Evolutionary conservation across 2,888 invertebrate species (phyloP).

Genomic region (Parnassius smintheus): DNA sequence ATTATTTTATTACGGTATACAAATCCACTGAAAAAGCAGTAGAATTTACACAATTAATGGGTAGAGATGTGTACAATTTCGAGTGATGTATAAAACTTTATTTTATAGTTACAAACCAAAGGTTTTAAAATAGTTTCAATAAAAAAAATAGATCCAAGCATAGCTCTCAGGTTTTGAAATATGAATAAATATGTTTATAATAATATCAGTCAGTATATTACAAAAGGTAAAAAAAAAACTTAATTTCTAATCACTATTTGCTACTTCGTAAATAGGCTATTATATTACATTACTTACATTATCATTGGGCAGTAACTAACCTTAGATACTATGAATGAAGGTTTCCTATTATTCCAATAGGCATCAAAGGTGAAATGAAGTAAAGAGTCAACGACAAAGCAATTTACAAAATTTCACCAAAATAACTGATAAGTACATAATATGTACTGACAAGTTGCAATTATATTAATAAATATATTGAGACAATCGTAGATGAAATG

Average conservation of each 20-base stretch:
- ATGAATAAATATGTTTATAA: constrained; percentile 32
- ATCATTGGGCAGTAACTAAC: constrained; percentile 45
- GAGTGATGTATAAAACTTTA: not conserved
- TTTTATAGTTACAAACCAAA: constrained; percentile 10
- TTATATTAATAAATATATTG: constrained; percentile 27
- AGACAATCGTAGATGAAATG: constrained; percentile 5
- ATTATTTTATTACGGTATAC: constrained; percentile 27
- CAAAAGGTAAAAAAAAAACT: constrained; percentile 44
- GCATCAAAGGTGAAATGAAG: constrained; percentile 64
- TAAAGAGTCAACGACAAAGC: constrained; percentile 57
- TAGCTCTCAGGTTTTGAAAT: constrained; percentile 1
- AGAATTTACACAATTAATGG: constrained; percentile 18
- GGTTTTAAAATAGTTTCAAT: constrained; percentile 1
- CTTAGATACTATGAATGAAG: constrained; percentile 36
- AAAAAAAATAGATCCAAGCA: not conserved
- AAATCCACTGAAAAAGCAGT: constrained; percentile 27
- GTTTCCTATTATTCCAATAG: constrained; percentile 31
- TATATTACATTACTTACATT: constrained; percentile 42
- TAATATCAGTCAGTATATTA: constrained; percentile 59
- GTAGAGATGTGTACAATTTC: too few relatives aligned
- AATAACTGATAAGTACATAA: constrained; percentile 33
- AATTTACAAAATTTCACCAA: constrained; percentile 77
- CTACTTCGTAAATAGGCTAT: constrained; percentile 27
- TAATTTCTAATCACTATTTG: constrained; percentile 15
- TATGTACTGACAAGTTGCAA: constrained; percentile 3